Base-by-base conservation (phyloP, 2,888 invertebrate species). In the Therioaphis trifolii region DNA sequence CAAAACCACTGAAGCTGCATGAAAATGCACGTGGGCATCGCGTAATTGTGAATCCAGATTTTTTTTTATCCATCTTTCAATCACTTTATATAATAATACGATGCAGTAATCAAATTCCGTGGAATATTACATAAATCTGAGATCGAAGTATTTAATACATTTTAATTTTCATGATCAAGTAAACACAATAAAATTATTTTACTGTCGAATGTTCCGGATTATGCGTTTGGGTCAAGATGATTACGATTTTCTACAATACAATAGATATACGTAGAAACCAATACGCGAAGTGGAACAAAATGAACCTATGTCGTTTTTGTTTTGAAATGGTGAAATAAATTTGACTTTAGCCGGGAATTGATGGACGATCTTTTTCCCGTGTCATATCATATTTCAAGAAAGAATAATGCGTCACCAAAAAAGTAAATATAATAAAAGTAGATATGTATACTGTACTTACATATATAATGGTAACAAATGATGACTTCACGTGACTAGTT, bases 401-500 rank as follows among this genome's bases (percentile, higher is more conserved):
- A 35, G 7, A 35, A 35, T 35, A 35, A 35, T 7, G 35, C 35
- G 35, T 35, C 35, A 35, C 35, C 35, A 35, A 35, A 35, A 35
- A 63, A 63, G 63, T 63, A 63, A 61, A 76, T 63, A 63, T 63
- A 63, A 76, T 76, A 63, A 63, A 63, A 63, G 46, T 21, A 46
- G 14, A 29, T n/a, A 58, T 12, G 12, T 58, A n/a, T n/a, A n/a
- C n/a, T n/a, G n/a, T n/a, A 11, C 4, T 5, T 35, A 11, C 4
- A 27, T 43, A 24, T 29, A 75, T 18, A 61, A 75, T 35, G 18
- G 40, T 75, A 46, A 63, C 46, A 76, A 76, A 76, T 63, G 61
- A 76, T 46, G 76, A 46, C n/a, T 15, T n/a, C 46, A 76, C 76
- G 61, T 76, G 76, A 76, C 76, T 58, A 58, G 58, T 75, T 75